These are phyloP conservation scores for Scophthalmus maximus DNA, from an alignment of 2,113 vertebrate genomes.

Conservation along the genomic window DNA sequence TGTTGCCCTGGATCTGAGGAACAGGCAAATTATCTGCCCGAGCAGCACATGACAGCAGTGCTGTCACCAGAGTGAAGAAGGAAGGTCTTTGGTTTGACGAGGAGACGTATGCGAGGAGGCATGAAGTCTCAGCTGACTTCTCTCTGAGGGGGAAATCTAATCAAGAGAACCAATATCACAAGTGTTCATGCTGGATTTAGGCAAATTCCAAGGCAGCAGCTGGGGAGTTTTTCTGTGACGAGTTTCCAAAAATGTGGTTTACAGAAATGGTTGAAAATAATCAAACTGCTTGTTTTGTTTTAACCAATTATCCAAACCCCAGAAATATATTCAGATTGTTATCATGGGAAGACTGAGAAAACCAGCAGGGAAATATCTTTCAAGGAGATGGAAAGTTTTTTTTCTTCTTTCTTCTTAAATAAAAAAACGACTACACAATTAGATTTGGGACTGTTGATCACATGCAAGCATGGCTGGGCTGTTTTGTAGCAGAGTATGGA, in stretches of 20 bases:
- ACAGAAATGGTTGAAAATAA: too few relatives aligned
- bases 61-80: slow-evolving; percentile 1
- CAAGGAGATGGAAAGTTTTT: background rate
- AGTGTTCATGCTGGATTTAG: slow-evolving; percentile 32
- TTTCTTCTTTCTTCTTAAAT: background rate
- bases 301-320: too few relatives aligned
- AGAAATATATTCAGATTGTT: too few relatives aligned
- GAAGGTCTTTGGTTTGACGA: background rate
- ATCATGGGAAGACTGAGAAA: too few relatives aligned
- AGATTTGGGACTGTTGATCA: background rate
- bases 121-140: slow-evolving; percentile 69
- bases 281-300: too few relatives aligned
- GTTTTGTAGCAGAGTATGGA: too few relatives aligned
- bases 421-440: background rate
- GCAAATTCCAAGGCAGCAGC: slow-evolving; percentile 20
- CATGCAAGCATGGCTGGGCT: background rate
- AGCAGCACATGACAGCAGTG: slow-evolving; percentile 33
- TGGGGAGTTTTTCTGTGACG: too few relatives aligned
- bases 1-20: background rate
- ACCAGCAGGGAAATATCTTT: background rate
- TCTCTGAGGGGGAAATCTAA: slow-evolving; percentile 62
- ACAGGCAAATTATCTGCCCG: background rate
- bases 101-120: background rate
- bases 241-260: too few relatives aligned
- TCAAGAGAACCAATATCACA: slow-evolving; percentile 52